Evolutionary conservation across 2,888 invertebrate species (phyloP).

Genomic region (Meiosimyza decipiens): DNA sequence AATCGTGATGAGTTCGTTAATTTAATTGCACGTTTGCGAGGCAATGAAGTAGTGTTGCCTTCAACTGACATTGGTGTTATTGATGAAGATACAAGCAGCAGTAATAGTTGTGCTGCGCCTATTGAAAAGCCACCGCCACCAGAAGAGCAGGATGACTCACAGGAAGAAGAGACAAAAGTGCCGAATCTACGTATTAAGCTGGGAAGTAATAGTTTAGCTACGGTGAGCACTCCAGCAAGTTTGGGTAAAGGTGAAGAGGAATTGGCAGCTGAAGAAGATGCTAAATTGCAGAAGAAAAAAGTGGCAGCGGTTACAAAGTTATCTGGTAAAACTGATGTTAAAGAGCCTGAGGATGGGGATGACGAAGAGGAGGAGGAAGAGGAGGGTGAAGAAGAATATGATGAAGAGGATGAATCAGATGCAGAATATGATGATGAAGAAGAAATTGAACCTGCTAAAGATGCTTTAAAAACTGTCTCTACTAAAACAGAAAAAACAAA

Average conservation of each 20-base stretch:
- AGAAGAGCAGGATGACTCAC: conserved; percentile 67
- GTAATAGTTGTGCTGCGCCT: conserved; percentile 62
- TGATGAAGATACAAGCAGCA: conserved; percentile 76
- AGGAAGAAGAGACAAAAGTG: conserved; percentile 68
- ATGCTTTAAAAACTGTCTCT: background rate
- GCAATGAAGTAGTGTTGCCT: conserved; percentile 74
- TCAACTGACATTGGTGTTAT: conserved; percentile 69
- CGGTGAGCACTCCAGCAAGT: conserved; percentile 28
- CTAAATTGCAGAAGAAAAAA: conserved; percentile 20
- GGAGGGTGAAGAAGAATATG: conserved; percentile 44
- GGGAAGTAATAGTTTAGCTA: conserved; percentile 40
- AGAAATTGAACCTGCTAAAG: conserved; percentile 31
- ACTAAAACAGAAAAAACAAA: conserved; percentile 28
- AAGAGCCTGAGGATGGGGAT: background rate
- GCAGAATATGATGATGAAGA: conserved; percentile 49
- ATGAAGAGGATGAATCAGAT: conserved; percentile 48
- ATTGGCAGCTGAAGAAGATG: conserved; percentile 48
- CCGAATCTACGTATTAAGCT: conserved; percentile 65
- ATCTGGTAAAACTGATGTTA: background rate
- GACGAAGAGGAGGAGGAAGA: conserved; percentile 14
- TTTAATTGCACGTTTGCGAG: conserved; percentile 80
- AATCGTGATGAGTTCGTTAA: conserved; percentile 83
- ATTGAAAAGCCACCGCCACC: conserved; percentile 52
- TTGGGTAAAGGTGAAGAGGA: conserved; percentile 45
- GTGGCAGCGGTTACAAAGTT: background rate